Percentiles rank a stretch among this genome's conserved stretches.
phyloP scores from a whole-genome alignment of 1,140 invertebrate genomes.

The Philotrypesis tridentata region DNA sequence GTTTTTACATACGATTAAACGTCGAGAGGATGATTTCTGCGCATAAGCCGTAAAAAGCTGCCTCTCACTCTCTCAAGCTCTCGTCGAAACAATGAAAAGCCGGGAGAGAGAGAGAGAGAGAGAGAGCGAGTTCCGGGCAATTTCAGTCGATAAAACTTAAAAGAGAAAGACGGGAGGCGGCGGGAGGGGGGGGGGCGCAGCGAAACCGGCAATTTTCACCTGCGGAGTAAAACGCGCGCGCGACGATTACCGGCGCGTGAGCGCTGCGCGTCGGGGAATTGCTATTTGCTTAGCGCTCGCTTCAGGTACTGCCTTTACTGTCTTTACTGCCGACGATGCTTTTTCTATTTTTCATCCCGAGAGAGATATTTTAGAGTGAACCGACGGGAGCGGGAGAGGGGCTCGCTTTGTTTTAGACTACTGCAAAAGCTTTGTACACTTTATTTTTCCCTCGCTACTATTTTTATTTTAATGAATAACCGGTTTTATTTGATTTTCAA shows the following conservation, averaged over 20 bases:
- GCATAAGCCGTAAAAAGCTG: conserved; percentile 9
- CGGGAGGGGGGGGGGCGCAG: conserved; percentile 27
- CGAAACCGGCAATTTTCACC: conserved; percentile 60
- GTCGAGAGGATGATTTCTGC: background rate
- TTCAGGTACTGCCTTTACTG: background rate
- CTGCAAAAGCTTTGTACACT: no score
- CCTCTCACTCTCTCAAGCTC: background rate
- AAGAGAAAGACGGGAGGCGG: background rate
- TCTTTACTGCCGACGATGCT: conserved; percentile 43
- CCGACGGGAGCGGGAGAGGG: background rate
- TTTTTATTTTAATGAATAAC: background rate
- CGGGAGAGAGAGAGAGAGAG: no score
- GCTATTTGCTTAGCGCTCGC: conserved; percentile 61
- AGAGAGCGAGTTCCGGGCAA: conserved; percentile 54
- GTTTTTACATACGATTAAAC: conserved; percentile 43
- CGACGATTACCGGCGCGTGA: conserved; percentile 57
- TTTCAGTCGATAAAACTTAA: conserved; percentile 54
- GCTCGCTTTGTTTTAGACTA: no score
- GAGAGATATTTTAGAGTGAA: background rate
- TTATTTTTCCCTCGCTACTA: background rate
- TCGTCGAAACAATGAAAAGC: conserved; percentile 36
- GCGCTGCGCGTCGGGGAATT: conserved; percentile 54
- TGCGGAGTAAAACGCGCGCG: conserved; percentile 52
- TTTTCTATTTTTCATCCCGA: background rate
- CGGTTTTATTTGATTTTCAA: no score